A percentile compares a stretch with the other conserved stretches of the same genome.
These are phyloP conservation scores for Trichonephila clavata DNA, from an alignment of 1,140 invertebrate species.

Conservation along the genomic window DNA sequence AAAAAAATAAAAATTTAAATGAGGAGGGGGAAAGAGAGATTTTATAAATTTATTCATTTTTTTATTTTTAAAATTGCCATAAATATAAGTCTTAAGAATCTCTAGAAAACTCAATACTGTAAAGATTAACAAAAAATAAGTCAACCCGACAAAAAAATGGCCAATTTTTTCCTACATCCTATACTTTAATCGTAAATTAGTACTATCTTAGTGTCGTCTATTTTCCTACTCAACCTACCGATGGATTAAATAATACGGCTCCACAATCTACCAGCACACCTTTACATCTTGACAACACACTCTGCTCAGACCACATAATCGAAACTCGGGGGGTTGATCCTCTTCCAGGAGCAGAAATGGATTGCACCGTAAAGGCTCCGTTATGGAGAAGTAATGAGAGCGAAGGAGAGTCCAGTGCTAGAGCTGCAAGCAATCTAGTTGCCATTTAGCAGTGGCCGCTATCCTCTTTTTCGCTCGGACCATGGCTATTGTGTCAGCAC, in stretches of 20 bases:
- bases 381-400: conserved; percentile 4
- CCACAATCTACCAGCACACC: not conserved
- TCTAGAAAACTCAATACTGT: no score
- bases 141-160: no score
- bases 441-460: not conserved
- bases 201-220: no score
- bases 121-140: no score
- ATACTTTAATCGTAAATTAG: no score
- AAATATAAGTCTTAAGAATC: no score
- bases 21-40: no score
- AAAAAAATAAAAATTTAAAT: no score
- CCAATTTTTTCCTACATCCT: no score
- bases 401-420: not conserved
- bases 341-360: not conserved
- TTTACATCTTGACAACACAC: not conserved
- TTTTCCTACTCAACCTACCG: no score
- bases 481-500: not conserved
- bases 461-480: not conserved
- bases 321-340: not conserved
- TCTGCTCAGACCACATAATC: not conserved
- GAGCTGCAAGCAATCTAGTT: not conserved
- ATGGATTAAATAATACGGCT: not conserved
- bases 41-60: no score
- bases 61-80: no score
- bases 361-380: not conserved